Evolutionary conservation across 2,797 vertebrate genomes (phyloP).

Genomic region (Hemitrygon akajei): DNA sequence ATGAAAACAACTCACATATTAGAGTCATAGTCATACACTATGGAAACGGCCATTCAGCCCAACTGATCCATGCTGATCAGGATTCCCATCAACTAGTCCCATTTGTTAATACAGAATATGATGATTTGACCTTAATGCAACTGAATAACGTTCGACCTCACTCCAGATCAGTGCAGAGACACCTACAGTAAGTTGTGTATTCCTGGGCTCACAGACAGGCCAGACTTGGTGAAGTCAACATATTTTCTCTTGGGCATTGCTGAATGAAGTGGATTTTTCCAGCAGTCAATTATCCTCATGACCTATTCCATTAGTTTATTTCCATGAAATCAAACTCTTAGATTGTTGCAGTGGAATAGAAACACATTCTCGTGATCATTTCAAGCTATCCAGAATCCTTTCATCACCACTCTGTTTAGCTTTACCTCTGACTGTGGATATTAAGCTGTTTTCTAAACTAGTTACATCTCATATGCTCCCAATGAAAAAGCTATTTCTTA

Average conservation of each 20-base stretch:
- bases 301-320: neutral
- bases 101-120: neutral
- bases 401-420: neutral
- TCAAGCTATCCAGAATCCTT: no score
- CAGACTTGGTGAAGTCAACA: neutral
- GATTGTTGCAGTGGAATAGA: neutral
- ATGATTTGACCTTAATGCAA: neutral
- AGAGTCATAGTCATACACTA: no score
- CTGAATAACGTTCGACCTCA: neutral
- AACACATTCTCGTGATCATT: neutral
- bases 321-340: neutral
- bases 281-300: neutral
- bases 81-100: no score
- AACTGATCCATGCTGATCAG: no score
- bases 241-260: neutral
- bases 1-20: no score
- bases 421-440: neutral
- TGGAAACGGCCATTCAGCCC: no score
- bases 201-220: neutral
- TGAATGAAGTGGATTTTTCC: neutral
- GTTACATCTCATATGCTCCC: neutral
- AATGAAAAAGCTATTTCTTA: neutral
- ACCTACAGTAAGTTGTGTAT: neutral
- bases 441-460: neutral
- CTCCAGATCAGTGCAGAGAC: neutral